Evolutionary conservation across 2,797 vertebrate species (phyloP), one percentile per base, ranked within the genome.

Genomic region (Sebastes cheni): DNA sequence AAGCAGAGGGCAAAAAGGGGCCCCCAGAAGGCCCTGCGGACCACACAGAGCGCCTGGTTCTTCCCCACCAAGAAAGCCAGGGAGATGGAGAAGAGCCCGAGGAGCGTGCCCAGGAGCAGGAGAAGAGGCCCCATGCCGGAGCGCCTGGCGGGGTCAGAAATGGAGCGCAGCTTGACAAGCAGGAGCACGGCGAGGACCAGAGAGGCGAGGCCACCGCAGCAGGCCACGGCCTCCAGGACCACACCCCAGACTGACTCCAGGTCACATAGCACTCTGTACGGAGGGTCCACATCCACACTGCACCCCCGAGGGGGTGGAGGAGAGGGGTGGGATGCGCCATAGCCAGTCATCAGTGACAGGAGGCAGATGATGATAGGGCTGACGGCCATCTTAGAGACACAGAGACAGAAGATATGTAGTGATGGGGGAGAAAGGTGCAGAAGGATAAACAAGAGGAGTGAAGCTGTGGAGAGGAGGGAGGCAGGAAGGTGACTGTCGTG

Each of bases 211-310:
- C 96, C 97, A 0, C 98, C 98, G 0, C 97, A 95, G 34, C 98
- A 97, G 0, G 98, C 98, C 59, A 98, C 95, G 0, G 97, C 97
- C 93, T 99, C 98, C 93, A 99, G 88, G 2, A 99, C 97, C 34
- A 99, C 97, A 1, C 98, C 98, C 98, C 98, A 99, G 11, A 97
- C 95, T 1, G 97, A 95, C 92, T 99, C 98, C 96, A 99, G 97
- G 94, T 99, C 97, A 2, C 98, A 99, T 85, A 99, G 96, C 83
- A 97, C 95, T 27, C 97, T 88, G 55, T 98, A 99, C 36, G 96
- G 95, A 12, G 96, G 97, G 34, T 97, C 96, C 11, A 99, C 96
- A 23, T 96, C 95, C 83, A 96, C 91, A 5, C 97, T 96, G 3
- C 98, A 99, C 13, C 98, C 98, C 65, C 96, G 95, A 0, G 98